Conservation (phyloP, 2,797 vertebrate genomes). For the Muscicapa striata region DNA sequence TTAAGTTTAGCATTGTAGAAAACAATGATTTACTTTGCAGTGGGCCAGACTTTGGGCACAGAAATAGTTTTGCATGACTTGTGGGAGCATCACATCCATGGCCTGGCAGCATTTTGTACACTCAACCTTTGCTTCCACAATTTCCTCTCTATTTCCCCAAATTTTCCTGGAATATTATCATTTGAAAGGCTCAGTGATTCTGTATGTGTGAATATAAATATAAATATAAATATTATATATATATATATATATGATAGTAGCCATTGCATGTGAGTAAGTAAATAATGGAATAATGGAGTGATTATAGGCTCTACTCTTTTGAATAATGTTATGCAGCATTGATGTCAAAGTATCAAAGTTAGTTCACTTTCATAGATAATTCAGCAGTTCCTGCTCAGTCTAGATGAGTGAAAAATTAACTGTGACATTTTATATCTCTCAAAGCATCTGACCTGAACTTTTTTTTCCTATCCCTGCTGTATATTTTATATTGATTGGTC, state of each 20-base stretch:
- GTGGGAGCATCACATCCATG: neutral
- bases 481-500: constrained; percentile 50
- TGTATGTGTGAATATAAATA: too few species aligned
- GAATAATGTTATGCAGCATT: constrained; percentile 1
- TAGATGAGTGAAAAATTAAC: constrained; percentile 53
- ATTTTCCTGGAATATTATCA: neutral
- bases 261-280: neutral
- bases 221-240: too few species aligned
- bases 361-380: constrained; percentile 58
- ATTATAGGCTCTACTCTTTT: neutral
- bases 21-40: neutral
- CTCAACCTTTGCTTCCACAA: neutral
- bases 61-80: neutral
- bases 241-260: neutral
- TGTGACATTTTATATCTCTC: constrained; percentile 40
- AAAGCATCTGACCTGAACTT: constrained; percentile 26
- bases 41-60: neutral
- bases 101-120: neutral
- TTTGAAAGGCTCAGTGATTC: neutral
- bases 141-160: neutral
- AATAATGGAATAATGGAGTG: neutral
- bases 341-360: constrained; percentile 47
- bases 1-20: neutral
- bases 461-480: neutral
- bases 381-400: constrained; percentile 10